Base-by-base conservation (phyloP, 2,113 vertebrate species). In the Macaca fascicularis region DNA sequence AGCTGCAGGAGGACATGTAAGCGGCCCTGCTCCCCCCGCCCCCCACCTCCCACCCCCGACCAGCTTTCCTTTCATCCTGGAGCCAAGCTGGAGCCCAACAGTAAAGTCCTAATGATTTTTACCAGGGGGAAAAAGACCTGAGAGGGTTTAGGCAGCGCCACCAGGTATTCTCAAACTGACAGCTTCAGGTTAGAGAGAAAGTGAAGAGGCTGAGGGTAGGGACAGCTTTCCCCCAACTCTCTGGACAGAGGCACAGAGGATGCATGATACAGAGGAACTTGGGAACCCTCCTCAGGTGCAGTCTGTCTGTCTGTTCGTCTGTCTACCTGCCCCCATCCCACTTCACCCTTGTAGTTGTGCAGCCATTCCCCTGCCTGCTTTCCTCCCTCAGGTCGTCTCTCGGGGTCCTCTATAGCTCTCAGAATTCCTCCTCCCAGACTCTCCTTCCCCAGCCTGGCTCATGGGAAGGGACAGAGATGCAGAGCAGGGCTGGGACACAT, bases 31-130 rank as follows among this genome's bases (percentile, higher is more conserved):
- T 94, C 23, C 11, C 48, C 30, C 8, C 22, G 74, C 32, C 78
- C 72, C 8, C 17, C 8, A 72, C 45, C 76, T 61, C 8, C 35
- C 23, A 9, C 45, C 25, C 16, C 75, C 40, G 43, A 84, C 35
- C 80, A 74, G 84, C 74, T 83, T 96, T 75, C 17, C 82, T 96
- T 91, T 96, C 69, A 96, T 67, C 89, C 87, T 90, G 38, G 57
- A 95, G 69, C 86, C 80, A 92, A 86, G 38, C 72, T 59, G 75
- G 64, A 61, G 19, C 35, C 4, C 27, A 75, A 52, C 22, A 92
- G n/a, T 57, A 38, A 86, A 89, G 72, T 96, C 50, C 55, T 76
- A 69, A 69, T 76, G 92, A 78, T 93, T 95, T 96, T 80, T 70
- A 22, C 57, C 43, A 95, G 45, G 38, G 69, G 48, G 20, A 6